phyloP scores from a whole-genome alignment of 2,113 vertebrate genomes.

The Ciconia maguari region DNA sequence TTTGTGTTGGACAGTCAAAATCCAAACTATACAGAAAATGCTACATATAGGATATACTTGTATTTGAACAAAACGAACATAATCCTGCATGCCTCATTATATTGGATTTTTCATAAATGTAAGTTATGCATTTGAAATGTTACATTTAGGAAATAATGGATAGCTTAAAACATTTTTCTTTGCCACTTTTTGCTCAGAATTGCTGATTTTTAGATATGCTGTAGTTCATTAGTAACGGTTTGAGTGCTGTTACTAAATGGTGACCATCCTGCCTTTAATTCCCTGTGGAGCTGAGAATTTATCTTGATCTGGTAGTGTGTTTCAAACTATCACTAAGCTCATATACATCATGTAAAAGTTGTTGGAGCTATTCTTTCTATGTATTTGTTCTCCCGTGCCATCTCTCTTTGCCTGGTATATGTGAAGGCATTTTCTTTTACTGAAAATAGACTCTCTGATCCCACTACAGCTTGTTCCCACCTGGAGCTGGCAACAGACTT shows the following conservation, averaged over 20 bases:
- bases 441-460: background rate
- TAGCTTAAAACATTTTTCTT: background rate
- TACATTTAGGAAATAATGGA: background rate
- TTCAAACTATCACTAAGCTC: background rate
- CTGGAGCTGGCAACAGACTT: background rate
- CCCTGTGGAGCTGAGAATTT: background rate
- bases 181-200: background rate
- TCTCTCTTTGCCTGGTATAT: background rate
- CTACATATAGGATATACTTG: background rate
- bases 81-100: background rate
- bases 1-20: background rate
- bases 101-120: background rate
- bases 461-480: background rate
- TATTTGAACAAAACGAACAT: background rate
- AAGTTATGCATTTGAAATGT: background rate
- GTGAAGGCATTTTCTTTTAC: background rate
- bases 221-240: background rate
- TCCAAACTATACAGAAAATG: background rate
- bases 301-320: background rate
- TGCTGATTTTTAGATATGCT: background rate
- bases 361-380: background rate
- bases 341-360: background rate
- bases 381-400: background rate
- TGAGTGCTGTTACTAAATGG: background rate
- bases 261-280: background rate